phyloP scores from a whole-genome alignment of 2,888 invertebrate genomes.

The Tachystola acroxantha region DNA sequence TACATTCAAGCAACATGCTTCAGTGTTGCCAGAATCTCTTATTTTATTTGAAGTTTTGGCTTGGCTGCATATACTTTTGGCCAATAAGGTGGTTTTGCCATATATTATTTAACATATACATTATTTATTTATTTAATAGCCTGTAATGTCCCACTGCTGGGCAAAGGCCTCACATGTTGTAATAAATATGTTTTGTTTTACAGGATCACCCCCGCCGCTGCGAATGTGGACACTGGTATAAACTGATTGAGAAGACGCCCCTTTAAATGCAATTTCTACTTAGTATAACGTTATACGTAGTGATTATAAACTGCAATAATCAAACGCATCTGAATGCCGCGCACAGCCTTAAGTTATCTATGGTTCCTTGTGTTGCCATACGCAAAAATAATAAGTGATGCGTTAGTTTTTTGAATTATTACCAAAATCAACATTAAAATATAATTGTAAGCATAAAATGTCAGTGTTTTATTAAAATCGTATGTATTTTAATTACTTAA shows the following conservation, averaged over 20 bases:
- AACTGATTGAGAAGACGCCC: conserved; percentile 88
- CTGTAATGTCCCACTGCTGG: too few species aligned
- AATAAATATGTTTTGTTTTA: conserved; percentile 29
- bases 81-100: too few species aligned
- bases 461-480: conserved; percentile 48
- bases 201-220: conserved; percentile 93
- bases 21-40: too few species aligned
- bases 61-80: too few species aligned
- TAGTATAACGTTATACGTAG: conserved; percentile 54
- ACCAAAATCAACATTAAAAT: conserved; percentile 47
- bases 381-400: conserved; percentile 31
- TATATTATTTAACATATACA: too few species aligned
- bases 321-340: conserved; percentile 40
- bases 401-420: conserved; percentile 41
- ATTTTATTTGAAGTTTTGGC: too few species aligned
- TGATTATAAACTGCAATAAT: conserved; percentile 45
- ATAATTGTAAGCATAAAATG: conserved; percentile 62
- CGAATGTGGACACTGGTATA: conserved; percentile 98
- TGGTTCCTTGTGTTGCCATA: conserved; percentile 44
- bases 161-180: too few species aligned
- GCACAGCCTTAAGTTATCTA: conserved; percentile 32
- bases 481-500: conserved; percentile 2
- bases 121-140: too few species aligned
- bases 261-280: conserved; percentile 74
- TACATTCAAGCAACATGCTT: too few species aligned